A percentile compares a stretch with the other conserved stretches of the same genome.
These are phyloP conservation scores for Drosophila melanica DNA, from an alignment of 1,140 invertebrate species.

Conservation along the genomic window DNA sequence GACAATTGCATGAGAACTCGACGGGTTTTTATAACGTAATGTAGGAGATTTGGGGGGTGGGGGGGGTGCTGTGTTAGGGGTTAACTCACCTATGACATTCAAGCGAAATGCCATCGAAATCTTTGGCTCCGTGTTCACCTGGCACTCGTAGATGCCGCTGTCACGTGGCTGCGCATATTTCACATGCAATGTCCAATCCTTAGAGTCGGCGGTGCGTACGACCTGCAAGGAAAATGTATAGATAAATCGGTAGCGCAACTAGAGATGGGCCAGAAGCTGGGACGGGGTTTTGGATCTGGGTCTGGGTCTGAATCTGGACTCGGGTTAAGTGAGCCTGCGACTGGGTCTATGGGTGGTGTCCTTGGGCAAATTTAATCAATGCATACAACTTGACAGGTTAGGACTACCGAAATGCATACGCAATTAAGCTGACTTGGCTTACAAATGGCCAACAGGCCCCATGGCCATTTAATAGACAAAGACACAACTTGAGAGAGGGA, in stretches of 20 bases:
- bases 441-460: slow-evolving; percentile 54
- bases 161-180: slow-evolving; percentile 94
- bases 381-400: slow-evolving; percentile 63
- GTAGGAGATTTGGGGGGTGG: not conserved
- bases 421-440: slow-evolving; percentile 77
- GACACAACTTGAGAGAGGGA: not conserved
- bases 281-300: not conserved
- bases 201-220: slow-evolving; percentile 92
- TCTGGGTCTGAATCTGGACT: no score
- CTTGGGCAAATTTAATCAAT: slow-evolving; percentile 79
- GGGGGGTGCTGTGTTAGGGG: not conserved
- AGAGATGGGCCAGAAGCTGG: not conserved
- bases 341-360: slow-evolving; percentile 24
- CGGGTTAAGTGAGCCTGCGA: not conserved
- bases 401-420: slow-evolving; percentile 64
- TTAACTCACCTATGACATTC: slow-evolving; percentile 93
- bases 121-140: slow-evolving; percentile 96
- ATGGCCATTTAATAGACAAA: slow-evolving; percentile 61
- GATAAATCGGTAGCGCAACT: slow-evolving; percentile 52
- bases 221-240: slow-evolving; percentile 86
- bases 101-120: slow-evolving; percentile 94
- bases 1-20: slow-evolving; percentile 62
- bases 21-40: slow-evolving; percentile 8
- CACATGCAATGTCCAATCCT: slow-evolving; percentile 97
- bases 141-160: slow-evolving; percentile 94